These are phyloP conservation scores for Pachydiplax longipennis DNA, from an alignment of 2,888 invertebrate species.

Conservation along the genomic window DNA sequence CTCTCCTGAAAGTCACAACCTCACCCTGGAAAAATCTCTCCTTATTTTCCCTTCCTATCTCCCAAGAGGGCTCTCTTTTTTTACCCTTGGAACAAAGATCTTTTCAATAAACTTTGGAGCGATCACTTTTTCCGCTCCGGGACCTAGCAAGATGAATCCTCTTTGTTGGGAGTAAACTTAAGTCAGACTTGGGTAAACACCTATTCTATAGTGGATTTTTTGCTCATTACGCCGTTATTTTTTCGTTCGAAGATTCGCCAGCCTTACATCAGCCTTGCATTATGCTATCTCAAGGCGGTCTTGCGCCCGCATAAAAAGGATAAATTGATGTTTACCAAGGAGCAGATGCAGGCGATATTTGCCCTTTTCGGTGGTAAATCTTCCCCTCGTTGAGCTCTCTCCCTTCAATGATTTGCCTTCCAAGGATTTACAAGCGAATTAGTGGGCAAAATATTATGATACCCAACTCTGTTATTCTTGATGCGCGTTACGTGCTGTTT, in stretches of 20 bases:
- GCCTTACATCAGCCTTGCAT: neutral
- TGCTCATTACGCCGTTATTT: conserved; percentile 10
- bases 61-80: neutral
- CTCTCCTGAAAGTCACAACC: neutral
- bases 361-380: neutral
- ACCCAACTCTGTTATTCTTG: no score
- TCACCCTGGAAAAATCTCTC: neutral
- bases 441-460: no score
- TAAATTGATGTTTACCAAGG: neutral
- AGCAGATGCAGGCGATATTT: neutral
- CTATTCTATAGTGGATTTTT: neutral
- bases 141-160: neutral
- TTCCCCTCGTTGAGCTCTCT: neutral
- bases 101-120: neutral
- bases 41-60: neutral
- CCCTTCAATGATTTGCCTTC: neutral
- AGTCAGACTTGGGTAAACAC: neutral
- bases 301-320: neutral
- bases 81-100: neutral
- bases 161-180: neutral
- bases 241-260: neutral
- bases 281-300: neutral
- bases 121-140: neutral
- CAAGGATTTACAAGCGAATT: neutral
- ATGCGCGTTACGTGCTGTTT: no score